Evolutionary conservation across 2,113 vertebrate species (phyloP).

Genomic region (Cebidichthys violaceus): DNA sequence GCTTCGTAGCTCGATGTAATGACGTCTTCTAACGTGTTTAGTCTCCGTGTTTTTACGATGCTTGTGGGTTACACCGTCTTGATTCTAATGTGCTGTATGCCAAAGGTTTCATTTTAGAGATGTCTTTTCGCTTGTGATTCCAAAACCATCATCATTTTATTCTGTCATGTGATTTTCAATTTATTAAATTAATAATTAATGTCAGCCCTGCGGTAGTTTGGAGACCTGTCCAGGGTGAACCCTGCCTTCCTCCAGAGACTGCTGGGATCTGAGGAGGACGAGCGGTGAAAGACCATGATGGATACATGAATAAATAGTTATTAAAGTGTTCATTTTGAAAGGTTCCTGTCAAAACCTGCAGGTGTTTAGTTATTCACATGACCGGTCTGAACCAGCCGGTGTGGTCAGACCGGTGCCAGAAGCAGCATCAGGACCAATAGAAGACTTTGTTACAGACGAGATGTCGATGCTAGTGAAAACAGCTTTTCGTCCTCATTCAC

Average conservation of each 20-base stretch:
- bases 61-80: constrained; percentile 7
- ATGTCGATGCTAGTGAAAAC: not conserved
- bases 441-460: not conserved
- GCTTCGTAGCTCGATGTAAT: not conserved
- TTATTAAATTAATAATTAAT: not conserved
- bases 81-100: constrained; percentile 49
- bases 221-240: not conserved
- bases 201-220: not conserved
- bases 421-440: not conserved
- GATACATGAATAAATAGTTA: no score
- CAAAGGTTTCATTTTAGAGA: constrained; percentile 61
- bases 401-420: no score
- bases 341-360: no score
- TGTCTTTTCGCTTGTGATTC: constrained; percentile 24
- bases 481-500: not conserved
- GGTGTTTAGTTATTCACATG: no score
- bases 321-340: no score
- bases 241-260: not conserved
- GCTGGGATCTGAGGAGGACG: not conserved
- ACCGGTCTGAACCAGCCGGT: no score
- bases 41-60: not conserved
- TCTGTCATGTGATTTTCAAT: not conserved
- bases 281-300: no score
- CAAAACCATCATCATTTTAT: constrained; percentile 7
- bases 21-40: not conserved